A percentile compares a stretch with the other conserved stretches of the same genome.
phyloP scores from a whole-genome alignment of 2,888 invertebrate species.

The Microchrysa polita region DNA sequence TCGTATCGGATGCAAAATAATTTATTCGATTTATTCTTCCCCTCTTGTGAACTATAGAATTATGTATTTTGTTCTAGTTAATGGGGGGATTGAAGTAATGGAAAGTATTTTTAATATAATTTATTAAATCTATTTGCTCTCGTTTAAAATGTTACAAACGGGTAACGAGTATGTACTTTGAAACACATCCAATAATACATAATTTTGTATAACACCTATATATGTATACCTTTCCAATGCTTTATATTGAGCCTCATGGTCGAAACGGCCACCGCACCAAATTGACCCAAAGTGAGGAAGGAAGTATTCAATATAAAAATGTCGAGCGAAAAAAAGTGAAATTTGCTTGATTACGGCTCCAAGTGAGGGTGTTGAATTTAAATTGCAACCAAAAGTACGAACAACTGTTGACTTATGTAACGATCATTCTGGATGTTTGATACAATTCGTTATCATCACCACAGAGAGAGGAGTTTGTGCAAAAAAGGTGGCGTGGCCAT shows the following conservation, averaged over 20 bases:
- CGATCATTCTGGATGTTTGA: not conserved
- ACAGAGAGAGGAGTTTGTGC: not conserved
- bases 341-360: not conserved
- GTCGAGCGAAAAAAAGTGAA: conserved; percentile 1
- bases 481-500: not conserved
- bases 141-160: too few species aligned
- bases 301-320: conserved; percentile 28
- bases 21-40: conserved; percentile 21
- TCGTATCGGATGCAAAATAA: conserved; percentile 39
- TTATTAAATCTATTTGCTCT: too few species aligned
- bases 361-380: conserved; percentile 22
- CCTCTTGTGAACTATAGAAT: not conserved
- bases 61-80: too few species aligned
- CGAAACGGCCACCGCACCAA: conserved; percentile 7
- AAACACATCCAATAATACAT: too few species aligned
- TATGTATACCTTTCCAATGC: not conserved
- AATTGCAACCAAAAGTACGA: not conserved
- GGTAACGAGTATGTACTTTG: too few species aligned
- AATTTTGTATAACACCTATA: too few species aligned
- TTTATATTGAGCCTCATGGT: conserved; percentile 16
- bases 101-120: too few species aligned
- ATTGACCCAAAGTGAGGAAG: conserved; percentile 16
- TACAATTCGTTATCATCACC: conserved; percentile 2
- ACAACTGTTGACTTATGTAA: not conserved
- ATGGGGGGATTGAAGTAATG: too few species aligned